Base-by-base conservation (phyloP, 2,113 vertebrate genomes). In the Pandion haliaetus region DNA sequence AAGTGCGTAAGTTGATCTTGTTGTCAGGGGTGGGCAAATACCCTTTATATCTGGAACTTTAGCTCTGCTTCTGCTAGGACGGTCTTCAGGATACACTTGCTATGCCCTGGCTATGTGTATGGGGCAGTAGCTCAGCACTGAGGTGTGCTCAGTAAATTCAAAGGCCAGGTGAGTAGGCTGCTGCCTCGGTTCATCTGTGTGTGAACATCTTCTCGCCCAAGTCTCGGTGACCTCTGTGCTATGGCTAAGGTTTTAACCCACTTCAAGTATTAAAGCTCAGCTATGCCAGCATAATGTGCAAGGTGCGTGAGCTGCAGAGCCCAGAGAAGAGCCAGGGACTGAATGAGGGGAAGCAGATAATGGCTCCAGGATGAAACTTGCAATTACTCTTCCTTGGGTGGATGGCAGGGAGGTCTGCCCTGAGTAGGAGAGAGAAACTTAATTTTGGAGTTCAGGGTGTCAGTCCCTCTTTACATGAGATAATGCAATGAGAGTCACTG, bases 1-100 rank as follows among this genome's bases (percentile, higher is more conserved):
- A n/a, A 9, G 20, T 72, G 52, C 17, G 1, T 44, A 5, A 15
- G n/a, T 19, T 38, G 66, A 6, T 59, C 6, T 29, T 23, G 20
- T 31, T 5, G 4, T 58, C 59, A 28, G 16, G 26, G n/a, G 10
- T 9, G 38, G 42, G 15, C 29, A n/a, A 8, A 0, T 9, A 8
- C 5, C 10, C 17, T 78, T 82, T 70, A 1, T 21, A 10, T 54
- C 24, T 17, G 78, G 55, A 70, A 9, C 0, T 6, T 47, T 34
- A n/a, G 8, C 36, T 58, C 17, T 16, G 52, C 42, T 45, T 49
- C 47, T 79, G 34, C 31, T 14, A 34, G 66, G 23, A 7, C 13
- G 24, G 16, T 34, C 25, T 38, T 52, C 16, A 26, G 82, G 65
- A 29, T n/a, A 12, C 0, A 0, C 29, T 63, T 31, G 4, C 40